phyloP scores from a whole-genome alignment of 2,888 invertebrate species.

The Omphaloscelis lunosa region DNA sequence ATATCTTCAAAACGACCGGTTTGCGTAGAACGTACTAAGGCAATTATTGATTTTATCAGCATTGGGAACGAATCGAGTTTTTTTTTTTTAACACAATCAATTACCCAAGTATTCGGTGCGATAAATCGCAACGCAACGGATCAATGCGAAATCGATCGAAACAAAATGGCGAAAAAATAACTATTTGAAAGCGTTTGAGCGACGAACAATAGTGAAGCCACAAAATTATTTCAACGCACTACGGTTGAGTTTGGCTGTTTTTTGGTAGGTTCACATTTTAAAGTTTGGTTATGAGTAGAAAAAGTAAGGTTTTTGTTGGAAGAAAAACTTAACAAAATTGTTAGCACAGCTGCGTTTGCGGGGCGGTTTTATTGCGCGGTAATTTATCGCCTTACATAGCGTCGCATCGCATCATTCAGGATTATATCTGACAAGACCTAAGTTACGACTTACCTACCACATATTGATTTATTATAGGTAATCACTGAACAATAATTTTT shows the following conservation, averaged over 20 bases:
- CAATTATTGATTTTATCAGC: slow-evolving; percentile 76
- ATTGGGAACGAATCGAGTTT: slow-evolving; percentile 69
- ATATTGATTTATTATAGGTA: slow-evolving; percentile 3
- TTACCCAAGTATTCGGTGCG: slow-evolving; percentile 72
- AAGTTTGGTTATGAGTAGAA: slow-evolving; percentile 71
- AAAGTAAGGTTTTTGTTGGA: slow-evolving; percentile 76
- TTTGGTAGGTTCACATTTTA: slow-evolving; percentile 5
- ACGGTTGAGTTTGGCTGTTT: slow-evolving; percentile 48
- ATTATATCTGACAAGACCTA: slow-evolving; percentile 46
- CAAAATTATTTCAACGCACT: slow-evolving; percentile 53
- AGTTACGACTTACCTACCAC: slow-evolving; percentile 3
- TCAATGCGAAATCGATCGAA: slow-evolving; percentile 71
- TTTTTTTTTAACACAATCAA: slow-evolving; percentile 76
- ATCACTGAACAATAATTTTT: not conserved
- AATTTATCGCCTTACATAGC: slow-evolving; percentile 50
- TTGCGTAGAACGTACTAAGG: slow-evolving; percentile 64
- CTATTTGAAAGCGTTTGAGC: slow-evolving; percentile 74
- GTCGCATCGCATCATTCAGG: slow-evolving; percentile 32
- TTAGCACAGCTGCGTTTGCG: slow-evolving; percentile 79
- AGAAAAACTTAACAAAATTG: slow-evolving; percentile 71
- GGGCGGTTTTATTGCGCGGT: slow-evolving; percentile 71
- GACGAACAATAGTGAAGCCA: slow-evolving; percentile 67
- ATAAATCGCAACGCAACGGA: slow-evolving; percentile 74
- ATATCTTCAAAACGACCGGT: slow-evolving; percentile 64
- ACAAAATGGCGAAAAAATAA: slow-evolving; percentile 73